Base-by-base conservation (phyloP, 2,888 invertebrate genomes). In the Himalopsyche japonica region DNA sequence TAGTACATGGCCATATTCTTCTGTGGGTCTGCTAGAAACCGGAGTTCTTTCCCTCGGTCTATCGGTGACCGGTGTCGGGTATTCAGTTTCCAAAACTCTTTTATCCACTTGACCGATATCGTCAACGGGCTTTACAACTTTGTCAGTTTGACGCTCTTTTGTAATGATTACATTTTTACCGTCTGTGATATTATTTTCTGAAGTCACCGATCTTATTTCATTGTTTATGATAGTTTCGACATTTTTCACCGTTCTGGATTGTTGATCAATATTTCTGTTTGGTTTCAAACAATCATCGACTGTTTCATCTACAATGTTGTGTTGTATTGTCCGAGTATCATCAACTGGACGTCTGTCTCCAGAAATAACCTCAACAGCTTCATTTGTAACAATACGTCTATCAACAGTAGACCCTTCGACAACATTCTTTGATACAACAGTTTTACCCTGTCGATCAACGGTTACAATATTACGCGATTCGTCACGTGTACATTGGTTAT, bases 31-130 rank as follows among this genome's bases (percentile, higher is more conserved):
- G n/a, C 20, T 57, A 7, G 57, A 57, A 24, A 20, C 57, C 20
- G 57, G 20, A 57, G 57, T 57, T 88, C 87, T 87, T 89, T 89
- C 89, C 30, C 83, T 88, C 81, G 89, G 88, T 24, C 88, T 80
- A 86, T 87, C 88, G 80, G 91, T 89, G 20, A 89, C 89, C 64
- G 88, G 88, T 87, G 88, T 88, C 84, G 88, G 87, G 78, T 89
- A 88, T 88, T 90, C 87, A 87, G 88, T 83, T 79, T 89, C 88
- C 0, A 80, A 76, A 64, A 82, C 27, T 85, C 89, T 85, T 24
- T 48, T 84, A 27, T 90, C 24, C 88, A 88, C 88, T 89, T 89
- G 79, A 10, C 57, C 15, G 37, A 80, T 76, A 82, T 82, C 82
- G 32, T 85, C 82, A 10, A 47, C 57, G 18, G 48, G 24, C 1